Base-by-base conservation (phyloP, 2,113 vertebrate genomes). In the Haliaeetus leucogaster region DNA sequence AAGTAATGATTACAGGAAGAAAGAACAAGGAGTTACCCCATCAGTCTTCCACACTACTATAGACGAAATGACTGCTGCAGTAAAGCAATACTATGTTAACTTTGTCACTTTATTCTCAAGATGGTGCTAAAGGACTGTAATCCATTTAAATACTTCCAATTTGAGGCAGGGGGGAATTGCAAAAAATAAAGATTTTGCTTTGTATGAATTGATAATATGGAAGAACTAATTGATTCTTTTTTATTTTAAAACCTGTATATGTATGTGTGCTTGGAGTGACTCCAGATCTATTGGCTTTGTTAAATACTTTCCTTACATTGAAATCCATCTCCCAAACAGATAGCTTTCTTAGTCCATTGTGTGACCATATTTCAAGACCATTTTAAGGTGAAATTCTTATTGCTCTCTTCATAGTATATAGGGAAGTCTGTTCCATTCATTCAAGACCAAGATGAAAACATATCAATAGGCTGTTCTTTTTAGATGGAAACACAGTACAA, bases 71-170 rank as follows among this genome's bases (percentile, higher is more conserved):
- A 59, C 14, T 27, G 11, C 32, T 90, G 14, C 48, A 40, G 22
- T 65, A 45, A 78, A 63, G 65, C 43, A 95, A 59, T 47, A 29
- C 47, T 26, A 23, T 20, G 63, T 56, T 65, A 87, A 67, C 62
- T 84, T 95, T 80, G 79, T 68, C 15, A 16, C 18, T 81, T 74
- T 43, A 50, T 94, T 96, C 92, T 91, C 82, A 83, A 95, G 87
- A 87, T 86, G 72, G 83, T 92, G 79, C 58, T 82, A 67, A 94
- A 91, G 67, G 82, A 89, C n/a, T 74, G 19, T 21, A 58, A 80
- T 62, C 17, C 48, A 42, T 43, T 71, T 89, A 80, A 87, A 85
- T 61, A 36, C 9, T 45, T 86, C 27, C 30, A 61, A 3, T 34
- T 67, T 29, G 15, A 19, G 26, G 52, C 26, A 52, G 30, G 12